Percentiles rank a stretch among this genome's conserved stretches.
phyloP scores from a whole-genome alignment of 1,140 invertebrate species.

The Globodera rostochiensis region DNA sequence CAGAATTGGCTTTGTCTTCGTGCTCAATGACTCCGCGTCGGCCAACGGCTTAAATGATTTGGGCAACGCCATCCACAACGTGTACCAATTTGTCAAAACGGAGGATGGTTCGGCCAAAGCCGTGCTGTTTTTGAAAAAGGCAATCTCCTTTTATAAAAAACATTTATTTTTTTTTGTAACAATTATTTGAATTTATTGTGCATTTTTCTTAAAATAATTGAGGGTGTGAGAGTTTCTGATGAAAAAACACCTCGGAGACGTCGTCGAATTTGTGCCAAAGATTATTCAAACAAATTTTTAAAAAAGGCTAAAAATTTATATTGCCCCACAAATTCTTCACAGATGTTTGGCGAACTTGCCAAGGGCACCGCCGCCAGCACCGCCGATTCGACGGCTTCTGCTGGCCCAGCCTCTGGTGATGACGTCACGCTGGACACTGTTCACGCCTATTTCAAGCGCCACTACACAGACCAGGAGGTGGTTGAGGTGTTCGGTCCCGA shows the following conservation, averaged over 20 bases:
- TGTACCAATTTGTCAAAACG: conserved; percentile 84
- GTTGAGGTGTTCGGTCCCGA: conserved; percentile 83
- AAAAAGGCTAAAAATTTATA: too few relatives aligned
- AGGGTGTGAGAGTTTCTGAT: too few relatives aligned
- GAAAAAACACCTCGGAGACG: too few relatives aligned
- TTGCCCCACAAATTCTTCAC: conserved; percentile 40
- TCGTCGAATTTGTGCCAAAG: too few relatives aligned
- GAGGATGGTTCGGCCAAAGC: conserved; percentile 71
- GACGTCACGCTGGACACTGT: conserved; percentile 70
- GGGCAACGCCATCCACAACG: conserved; percentile 83
- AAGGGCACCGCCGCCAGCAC: conserved; percentile 68
- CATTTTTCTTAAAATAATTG: too few relatives aligned
- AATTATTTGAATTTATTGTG: too few relatives aligned
- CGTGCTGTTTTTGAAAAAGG: conserved; percentile 54
- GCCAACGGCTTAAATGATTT: conserved; percentile 74
- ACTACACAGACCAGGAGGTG: conserved; percentile 74
- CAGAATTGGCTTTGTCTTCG: conserved; percentile 86
- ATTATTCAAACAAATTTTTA: too few relatives aligned
- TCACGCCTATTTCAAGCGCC: conserved; percentile 75
- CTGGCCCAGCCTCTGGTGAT: too few relatives aligned
- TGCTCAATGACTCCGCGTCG: conserved; percentile 72
- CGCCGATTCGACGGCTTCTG: neutral
- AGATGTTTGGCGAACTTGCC: conserved; percentile 65
- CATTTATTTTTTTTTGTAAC: too few relatives aligned
- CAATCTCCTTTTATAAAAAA: conserved; percentile 1